Base-by-base conservation (phyloP, 1,140 invertebrate species). In the Potamilus streckersoni region DNA sequence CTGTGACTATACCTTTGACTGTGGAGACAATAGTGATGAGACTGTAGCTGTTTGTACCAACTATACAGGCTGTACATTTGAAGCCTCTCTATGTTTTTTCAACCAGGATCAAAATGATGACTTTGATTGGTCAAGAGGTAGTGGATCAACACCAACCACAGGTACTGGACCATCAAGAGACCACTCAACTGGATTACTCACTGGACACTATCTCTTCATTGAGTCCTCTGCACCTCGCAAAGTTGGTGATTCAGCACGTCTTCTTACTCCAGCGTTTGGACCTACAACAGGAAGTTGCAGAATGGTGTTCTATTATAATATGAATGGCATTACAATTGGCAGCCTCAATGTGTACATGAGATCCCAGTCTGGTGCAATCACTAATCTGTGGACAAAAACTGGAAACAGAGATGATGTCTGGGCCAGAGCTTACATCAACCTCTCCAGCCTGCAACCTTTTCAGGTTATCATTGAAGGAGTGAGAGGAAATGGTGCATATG, bases 1-100 rank as follows among this genome's bases (percentile, higher is more conserved):
- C 15, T 89, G 87, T 82, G 87, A 89, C 73, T 81, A 79, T 56
- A 83, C 80, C 15, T 83, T 88, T 73, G 85, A 89, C 72, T 88
- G 86, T 79, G 85, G 86, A 17, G 82, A 86, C 59, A 73, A 74
- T 11, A 74, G 73, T 74, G 86, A 87, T 80, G 86, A 87, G 71
- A 55, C 49, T 17, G 17, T 31, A 13, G 58, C 73, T 11, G 38
- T 62, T 38, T 81, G 79, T 65, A 23, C 65, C 13, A 65, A 17
- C 58, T 67, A 65, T 58, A 60, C 72, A 15, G 67, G 78, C 15
- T 96, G 95, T 82, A 93, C 95, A 83, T 96, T 96, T 86, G 94
- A 95, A 84, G 88, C 85, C 2, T 92, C 92, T 78, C 82, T 95
- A 0, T 96, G 95, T 81, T 93, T 93, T 61, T 96, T 94, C 94